Conservation (phyloP, 2,888 invertebrate species). For the Drosophila eohydei region DNA sequence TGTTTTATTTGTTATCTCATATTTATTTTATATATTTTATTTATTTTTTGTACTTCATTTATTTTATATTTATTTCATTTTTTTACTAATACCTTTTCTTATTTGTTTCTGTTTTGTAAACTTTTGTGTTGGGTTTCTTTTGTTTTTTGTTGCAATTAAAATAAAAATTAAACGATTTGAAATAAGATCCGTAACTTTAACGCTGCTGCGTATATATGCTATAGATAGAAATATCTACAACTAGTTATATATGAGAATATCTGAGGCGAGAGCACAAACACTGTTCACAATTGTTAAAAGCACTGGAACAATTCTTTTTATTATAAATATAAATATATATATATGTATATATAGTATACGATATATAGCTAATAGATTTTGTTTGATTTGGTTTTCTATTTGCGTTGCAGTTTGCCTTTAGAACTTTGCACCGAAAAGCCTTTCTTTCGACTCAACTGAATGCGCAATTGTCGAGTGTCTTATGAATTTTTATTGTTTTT, state of each 20-base stretch:
- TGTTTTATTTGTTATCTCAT: too few relatives aligned
- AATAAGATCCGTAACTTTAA: slow-evolving; percentile 73
- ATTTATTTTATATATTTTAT: too few relatives aligned
- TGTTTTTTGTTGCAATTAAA: slow-evolving; percentile 25
- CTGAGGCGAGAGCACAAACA: slow-evolving; percentile 8
- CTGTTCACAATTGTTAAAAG: slow-evolving; percentile 44
- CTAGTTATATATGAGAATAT: slow-evolving; percentile 5
- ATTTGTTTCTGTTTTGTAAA: slow-evolving; percentile 42
- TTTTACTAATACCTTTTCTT: slow-evolving; percentile 69
- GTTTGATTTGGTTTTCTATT: slow-evolving; percentile 16
- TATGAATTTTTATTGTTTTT: background rate
- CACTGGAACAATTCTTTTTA: slow-evolving; percentile 42
- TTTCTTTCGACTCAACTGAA: slow-evolving; percentile 20
- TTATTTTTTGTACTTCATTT: too few relatives aligned
- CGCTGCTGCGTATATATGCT: slow-evolving; percentile 38
- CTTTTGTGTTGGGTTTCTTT: slow-evolving; percentile 16
- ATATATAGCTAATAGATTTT: slow-evolving; percentile 34
- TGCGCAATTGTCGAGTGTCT: slow-evolving; percentile 30
- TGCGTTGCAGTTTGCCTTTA: slow-evolving; percentile 25
- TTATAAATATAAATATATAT: slow-evolving; percentile 20
- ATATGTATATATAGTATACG: slow-evolving; percentile 12
- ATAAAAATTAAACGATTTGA: slow-evolving; percentile 54
- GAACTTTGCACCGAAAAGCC: slow-evolving; percentile 35
- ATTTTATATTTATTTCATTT: slow-evolving; percentile 2
- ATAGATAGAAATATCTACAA: background rate